Conservation (phyloP, 2,113 vertebrate genomes). For the Tretioscincus oriximinensis region DNA sequence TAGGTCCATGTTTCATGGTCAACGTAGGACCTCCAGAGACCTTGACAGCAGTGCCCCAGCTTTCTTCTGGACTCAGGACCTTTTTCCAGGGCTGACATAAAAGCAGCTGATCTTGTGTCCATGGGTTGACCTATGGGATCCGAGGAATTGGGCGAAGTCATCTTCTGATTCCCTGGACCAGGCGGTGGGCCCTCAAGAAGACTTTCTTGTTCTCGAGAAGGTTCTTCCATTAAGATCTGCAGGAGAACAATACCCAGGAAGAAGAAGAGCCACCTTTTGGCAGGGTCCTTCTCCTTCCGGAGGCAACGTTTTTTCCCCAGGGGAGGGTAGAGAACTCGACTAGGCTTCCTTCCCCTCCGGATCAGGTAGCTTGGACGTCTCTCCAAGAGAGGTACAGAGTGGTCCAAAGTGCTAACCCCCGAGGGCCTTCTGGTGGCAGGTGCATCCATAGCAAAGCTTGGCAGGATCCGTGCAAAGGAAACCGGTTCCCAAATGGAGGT, state of each 20-base stretch:
- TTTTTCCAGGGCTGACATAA: not conserved
- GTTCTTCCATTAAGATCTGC: slow-evolving; percentile 36
- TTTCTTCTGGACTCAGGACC: accelerated
- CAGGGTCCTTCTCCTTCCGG: slow-evolving; percentile 4
- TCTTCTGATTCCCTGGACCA: not conserved
- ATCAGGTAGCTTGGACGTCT: not conserved
- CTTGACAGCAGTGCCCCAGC: too few species aligned
- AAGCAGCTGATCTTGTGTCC: not conserved
- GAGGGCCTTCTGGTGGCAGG: not conserved
- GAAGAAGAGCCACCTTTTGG: slow-evolving; percentile 35
- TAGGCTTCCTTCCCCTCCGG: slow-evolving; percentile 20
- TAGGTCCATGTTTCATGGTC: not conserved
- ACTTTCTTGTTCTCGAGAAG: not conserved
- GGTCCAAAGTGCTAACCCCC: not conserved
- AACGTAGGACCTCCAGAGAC: not conserved
- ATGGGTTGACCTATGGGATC: not conserved
- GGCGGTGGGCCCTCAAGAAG: not conserved
- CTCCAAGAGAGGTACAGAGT: not conserved
- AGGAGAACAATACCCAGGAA: slow-evolving; percentile 14
- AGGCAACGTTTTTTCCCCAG: slow-evolving; percentile 3
- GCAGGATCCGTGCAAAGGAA: too few species aligned
- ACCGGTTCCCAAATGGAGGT: too few species aligned
- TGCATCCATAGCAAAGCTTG: not conserved
- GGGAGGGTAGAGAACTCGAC: slow-evolving; percentile 32
- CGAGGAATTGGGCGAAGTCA: not conserved